Evolutionary conservation across 2,113 vertebrate species (phyloP), one percentile per base, ranked within the genome.

Genomic region (Vulpes vulpes): DNA sequence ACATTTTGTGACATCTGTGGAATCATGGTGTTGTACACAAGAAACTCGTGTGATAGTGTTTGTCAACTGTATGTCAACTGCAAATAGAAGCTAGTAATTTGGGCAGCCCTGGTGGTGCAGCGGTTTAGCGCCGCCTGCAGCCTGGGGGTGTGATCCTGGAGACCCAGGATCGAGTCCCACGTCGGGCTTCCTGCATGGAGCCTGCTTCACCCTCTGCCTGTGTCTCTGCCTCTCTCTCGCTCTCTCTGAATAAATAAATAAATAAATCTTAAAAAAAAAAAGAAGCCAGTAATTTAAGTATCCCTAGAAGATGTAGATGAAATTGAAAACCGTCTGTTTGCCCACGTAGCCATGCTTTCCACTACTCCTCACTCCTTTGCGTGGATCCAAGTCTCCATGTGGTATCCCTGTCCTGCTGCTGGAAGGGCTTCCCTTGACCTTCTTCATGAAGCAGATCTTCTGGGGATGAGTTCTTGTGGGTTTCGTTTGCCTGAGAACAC

Each of bases 331-430:
- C 27, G 32, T 16, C 5, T 19, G 5, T 0, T 20, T 23, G 2
- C 43, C 57, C 20, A 7, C 3, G 3, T 17, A 5, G n/a, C 11
- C 16, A 1, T 2, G 3, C 25, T 9, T 0, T 12, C 43, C 16
- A 0, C 9, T 11, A 17, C 23, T 16, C 25, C 74, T 20, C 6
- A 0, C 7, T 38, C 35, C 60, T 49, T 3, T 0, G 10, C 2
- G 0, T 17, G 25, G 32, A 5, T 23, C 16, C 1, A 0, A 7
- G 1, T 23, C 20, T 55, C 84, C 76, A 0, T 12, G 20, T 8
- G 5, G 38, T 0, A 30, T 53, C 89, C 8, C 16, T 5, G 10
- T 23, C 73, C 51, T 9, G 11, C 73, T 4, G 2, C 62, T 27
- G 4, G 27, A 0, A 27, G 35, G 20, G 4, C 51, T 17, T 57